phyloP scores from a whole-genome alignment of 2,113 vertebrate genomes.

The Ceyx cyanopectus region DNA sequence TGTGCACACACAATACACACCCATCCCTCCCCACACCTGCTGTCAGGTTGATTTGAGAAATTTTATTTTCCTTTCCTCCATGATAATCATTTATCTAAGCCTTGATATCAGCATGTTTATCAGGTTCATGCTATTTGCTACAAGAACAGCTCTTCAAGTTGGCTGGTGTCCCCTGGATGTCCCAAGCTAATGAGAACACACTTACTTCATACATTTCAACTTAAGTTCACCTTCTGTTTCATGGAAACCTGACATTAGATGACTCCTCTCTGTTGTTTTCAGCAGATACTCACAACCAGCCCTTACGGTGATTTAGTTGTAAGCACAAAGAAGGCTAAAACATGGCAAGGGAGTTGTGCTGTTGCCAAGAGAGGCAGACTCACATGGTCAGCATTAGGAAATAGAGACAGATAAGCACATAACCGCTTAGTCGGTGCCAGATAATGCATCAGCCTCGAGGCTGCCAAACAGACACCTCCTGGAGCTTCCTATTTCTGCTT shows the following conservation, averaged over 20 bases:
- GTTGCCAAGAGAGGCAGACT: slow-evolving; percentile 1
- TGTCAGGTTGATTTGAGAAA: rapidly evolving
- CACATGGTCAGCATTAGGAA: background rate
- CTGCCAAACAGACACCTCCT: slow-evolving; percentile 47
- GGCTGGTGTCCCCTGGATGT: background rate
- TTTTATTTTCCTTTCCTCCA: background rate
- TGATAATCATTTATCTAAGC: background rate
- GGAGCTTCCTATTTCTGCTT: slow-evolving; percentile 22
- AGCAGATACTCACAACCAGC: background rate
- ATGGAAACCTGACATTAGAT: background rate
- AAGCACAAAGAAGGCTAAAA: background rate
- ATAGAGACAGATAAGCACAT: slow-evolving; percentile 13
- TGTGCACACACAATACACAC: rapidly evolving
- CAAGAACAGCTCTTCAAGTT: background rate
- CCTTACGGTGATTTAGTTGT: background rate
- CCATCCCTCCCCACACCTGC: rapidly evolving
- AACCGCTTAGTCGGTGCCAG: background rate
- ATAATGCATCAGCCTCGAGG: background rate
- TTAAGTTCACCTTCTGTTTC: background rate
- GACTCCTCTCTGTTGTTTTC: background rate
- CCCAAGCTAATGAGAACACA: background rate
- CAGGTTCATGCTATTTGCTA: rapidly evolving
- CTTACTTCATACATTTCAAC: background rate
- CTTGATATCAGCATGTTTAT: background rate
- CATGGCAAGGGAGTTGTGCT: background rate